These are phyloP conservation scores for Anarhynchus alexandrinus DNA, from an alignment of 2,113 vertebrate genomes.

Conservation along the genomic window DNA sequence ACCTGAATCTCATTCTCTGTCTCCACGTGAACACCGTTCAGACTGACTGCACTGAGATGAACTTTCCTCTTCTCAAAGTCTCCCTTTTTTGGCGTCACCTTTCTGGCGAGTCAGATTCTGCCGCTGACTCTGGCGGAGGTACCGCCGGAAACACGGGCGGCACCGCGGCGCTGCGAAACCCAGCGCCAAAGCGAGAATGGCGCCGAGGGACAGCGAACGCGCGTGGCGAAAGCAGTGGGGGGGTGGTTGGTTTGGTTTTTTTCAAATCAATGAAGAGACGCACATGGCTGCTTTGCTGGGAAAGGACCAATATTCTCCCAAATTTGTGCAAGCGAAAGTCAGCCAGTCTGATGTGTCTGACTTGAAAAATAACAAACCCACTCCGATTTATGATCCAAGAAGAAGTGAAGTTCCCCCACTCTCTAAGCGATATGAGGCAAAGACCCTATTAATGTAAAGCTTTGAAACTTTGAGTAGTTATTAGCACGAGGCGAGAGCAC, in stretches of 20 bases:
- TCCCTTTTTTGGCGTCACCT: not conserved
- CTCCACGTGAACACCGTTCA: not conserved
- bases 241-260: not conserved
- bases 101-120: not conserved
- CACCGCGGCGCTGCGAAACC: fast-evolving
- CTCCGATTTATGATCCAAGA: not conserved
- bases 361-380: not conserved
- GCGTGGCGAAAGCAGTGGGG: fast-evolving
- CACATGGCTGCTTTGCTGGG: not conserved
- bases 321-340: not conserved
- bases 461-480: fast-evolving
- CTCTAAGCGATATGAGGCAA: fast-evolving
- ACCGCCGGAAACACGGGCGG: not conserved
- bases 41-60: not conserved
- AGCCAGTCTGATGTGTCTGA: not conserved
- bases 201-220: not conserved
- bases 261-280: not conserved
- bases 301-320: not conserved
- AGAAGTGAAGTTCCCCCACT: not conserved
- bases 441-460: not conserved
- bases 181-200: not conserved
- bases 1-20: not conserved
- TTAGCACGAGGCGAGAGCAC: not conserved
- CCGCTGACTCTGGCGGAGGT: not conserved
- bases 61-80: not conserved